Evolutionary conservation across 2,888 invertebrate species (phyloP).

Genomic region (Bombylius major): DNA sequence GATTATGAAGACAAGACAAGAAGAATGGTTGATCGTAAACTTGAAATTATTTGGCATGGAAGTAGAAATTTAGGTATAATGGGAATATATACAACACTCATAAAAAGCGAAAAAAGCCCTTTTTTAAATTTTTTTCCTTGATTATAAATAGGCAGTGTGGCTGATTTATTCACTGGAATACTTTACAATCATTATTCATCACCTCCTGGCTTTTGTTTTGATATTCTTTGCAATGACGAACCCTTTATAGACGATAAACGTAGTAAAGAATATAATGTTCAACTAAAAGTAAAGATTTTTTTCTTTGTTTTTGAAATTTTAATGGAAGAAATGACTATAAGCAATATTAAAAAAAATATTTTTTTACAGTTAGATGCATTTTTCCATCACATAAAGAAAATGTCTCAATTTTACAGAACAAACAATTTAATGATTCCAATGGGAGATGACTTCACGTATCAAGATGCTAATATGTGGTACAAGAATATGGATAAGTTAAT

Average conservation of each 20-base stretch:
- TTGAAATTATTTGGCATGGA: conserved; percentile 78
- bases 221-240: conserved; percentile 68
- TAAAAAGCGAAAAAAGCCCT: background rate
- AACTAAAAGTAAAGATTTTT: conserved; percentile 47
- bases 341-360: background rate
- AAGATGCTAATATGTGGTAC: conserved; percentile 63
- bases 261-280: conserved; percentile 77
- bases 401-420: conserved; percentile 45
- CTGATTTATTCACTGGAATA: conserved; percentile 71
- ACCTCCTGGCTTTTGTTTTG: conserved; percentile 88
- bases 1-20: conserved; percentile 69
- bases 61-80: conserved; percentile 53
- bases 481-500: conserved; percentile 84
- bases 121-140: background rate
- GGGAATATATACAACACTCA: background rate
- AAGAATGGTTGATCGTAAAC: conserved; percentile 41
- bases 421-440: conserved; percentile 74
- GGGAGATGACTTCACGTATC: conserved; percentile 88
- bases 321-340: no score
- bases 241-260: conserved; percentile 74
- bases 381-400: conserved; percentile 41
- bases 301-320: no score
- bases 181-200: conserved; percentile 72
- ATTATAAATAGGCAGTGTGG: conserved; percentile 39
- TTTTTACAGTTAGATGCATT: conserved; percentile 44